These are phyloP conservation scores for Homarus americanus DNA, from an alignment of 1,140 invertebrate genomes.

Conservation along the genomic window DNA sequence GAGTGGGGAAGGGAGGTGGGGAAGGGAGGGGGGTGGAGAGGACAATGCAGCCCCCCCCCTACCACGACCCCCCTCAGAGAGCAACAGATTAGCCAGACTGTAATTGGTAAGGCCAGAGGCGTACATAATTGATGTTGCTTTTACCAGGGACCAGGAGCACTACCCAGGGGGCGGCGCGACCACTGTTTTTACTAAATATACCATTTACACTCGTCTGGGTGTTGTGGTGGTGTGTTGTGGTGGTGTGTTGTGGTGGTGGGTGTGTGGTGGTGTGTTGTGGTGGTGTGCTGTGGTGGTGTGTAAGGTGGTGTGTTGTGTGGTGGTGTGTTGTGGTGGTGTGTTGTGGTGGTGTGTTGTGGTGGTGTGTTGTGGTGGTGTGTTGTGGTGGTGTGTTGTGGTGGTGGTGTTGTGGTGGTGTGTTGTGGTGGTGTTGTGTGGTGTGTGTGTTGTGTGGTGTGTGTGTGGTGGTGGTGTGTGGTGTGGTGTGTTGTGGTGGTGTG, in stretches of 20 bases:
- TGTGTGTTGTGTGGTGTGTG: background rate
- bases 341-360: background rate
- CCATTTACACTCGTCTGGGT: background rate
- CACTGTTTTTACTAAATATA: background rate
- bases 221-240: background rate
- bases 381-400: background rate
- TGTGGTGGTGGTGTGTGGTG: background rate
- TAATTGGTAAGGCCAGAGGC: constrained; percentile 1
- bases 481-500: background rate
- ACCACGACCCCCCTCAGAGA: background rate
- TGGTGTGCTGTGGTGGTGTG: background rate
- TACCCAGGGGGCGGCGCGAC: background rate
- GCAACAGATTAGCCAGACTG: background rate
- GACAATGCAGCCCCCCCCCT: background rate
- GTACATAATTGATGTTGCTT: constrained; percentile 12
- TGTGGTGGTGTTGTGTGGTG: background rate
- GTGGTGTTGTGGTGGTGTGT: background rate
- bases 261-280: background rate
- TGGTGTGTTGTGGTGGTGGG: background rate
- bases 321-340: background rate
- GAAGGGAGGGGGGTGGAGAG: no score
- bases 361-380: background rate
- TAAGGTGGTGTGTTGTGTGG: background rate
- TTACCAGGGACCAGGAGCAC: background rate
- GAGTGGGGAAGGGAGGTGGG: no score